Base-by-base conservation (phyloP, 2,113 vertebrate species). In the Corynorhinus townsendii region DNA sequence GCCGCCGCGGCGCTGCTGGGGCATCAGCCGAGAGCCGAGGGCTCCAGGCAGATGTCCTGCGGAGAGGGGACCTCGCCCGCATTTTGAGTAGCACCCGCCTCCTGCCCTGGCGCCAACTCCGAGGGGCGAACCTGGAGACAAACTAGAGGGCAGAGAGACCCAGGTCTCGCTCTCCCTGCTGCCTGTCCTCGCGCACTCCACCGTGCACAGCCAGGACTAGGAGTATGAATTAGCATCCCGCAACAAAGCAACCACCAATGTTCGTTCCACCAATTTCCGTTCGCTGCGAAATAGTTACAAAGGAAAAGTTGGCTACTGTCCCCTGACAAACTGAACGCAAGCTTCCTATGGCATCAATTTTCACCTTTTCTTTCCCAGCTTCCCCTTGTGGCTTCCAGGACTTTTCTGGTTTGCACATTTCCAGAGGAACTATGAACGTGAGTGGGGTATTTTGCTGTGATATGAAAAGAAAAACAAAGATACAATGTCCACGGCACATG, bases 141-240 rank as follows among this genome's bases (percentile, higher is more conserved):
- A 69, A 38, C 5, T 14, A 33, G 33, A 33, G 56, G 26, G 22
- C 17, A 24, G 72, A n/a, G 45, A 59, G 11, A n/a, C 7, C 19
- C 0, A 6, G 7, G 6, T 22, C n/a, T 28, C 0, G n/a, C 11
- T 38, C 26, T 66, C 35, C 40, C 7, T 6, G 15, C 1, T 12
- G 3, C 59, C 20, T 0, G 3, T 59, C 0, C 1, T 26, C 0
- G 5, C 12, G 5, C 40, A 12, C 73, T 30, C 1, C 33, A 17
- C 11, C 40, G 24, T 4, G n/a, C 45, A 4, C 4, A 3, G 43
- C 56, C 9, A 0, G 40, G 11, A 6, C 30, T 3, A 9, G 17
- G 17, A 1, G 9, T 28, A 22, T 35, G 91, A 73, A 1, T 64
- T 19, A 11, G 38, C 52, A 38, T 38, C 59, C 52, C 4, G 14